Conservation (phyloP, 37 sponge, comb jelly and placozoan species). For the Aplysina aerophoba region DNA sequence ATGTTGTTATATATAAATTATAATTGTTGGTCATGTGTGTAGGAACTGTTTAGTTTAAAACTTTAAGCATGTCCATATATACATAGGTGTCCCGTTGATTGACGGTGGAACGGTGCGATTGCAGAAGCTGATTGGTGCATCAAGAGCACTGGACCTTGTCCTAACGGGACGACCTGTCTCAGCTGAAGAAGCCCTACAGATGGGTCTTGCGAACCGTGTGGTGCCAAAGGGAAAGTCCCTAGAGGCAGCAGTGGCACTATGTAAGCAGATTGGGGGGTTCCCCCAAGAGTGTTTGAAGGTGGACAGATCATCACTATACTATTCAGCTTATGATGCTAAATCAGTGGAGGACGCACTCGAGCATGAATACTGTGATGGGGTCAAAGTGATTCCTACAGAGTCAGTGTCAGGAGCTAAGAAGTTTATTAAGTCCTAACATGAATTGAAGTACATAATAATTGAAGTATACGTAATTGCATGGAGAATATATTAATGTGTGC, state of each 20-base stretch:
- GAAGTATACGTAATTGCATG: too few species aligned
- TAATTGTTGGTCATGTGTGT: too few species aligned
- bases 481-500: too few species aligned
- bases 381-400: slow-evolving; percentile 1
- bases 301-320: slow-evolving; percentile 53
- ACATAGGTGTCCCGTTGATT: slow-evolving; percentile 71
- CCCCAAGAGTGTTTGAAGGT: slow-evolving; percentile 63
- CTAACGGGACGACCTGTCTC: slow-evolving; percentile 70
- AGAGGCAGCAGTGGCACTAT: slow-evolving; percentile 49
- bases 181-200: slow-evolving; percentile 57
- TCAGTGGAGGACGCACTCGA: slow-evolving; percentile 26
- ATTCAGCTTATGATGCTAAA: slow-evolving; percentile 5
- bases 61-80: not conserved
- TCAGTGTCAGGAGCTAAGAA: slow-evolving; percentile 27
- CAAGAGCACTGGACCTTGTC: slow-evolving; percentile 76
- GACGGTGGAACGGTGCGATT: slow-evolving; percentile 81
- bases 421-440: slow-evolving; percentile 24
- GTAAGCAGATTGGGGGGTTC: slow-evolving; percentile 54
- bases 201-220: slow-evolving; percentile 69
- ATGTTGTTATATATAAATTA: too few species aligned
- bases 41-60: too few species aligned
- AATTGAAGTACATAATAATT: too few species aligned
- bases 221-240: slow-evolving; percentile 54
- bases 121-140: slow-evolving; percentile 71
- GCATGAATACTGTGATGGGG: slow-evolving; percentile 31